Percentiles rank a stretch among this genome's conserved stretches.
Evolutionary conservation across 2,113 vertebrate genomes (phyloP).

Genomic region (Oenanthe oenanthe): DNA sequence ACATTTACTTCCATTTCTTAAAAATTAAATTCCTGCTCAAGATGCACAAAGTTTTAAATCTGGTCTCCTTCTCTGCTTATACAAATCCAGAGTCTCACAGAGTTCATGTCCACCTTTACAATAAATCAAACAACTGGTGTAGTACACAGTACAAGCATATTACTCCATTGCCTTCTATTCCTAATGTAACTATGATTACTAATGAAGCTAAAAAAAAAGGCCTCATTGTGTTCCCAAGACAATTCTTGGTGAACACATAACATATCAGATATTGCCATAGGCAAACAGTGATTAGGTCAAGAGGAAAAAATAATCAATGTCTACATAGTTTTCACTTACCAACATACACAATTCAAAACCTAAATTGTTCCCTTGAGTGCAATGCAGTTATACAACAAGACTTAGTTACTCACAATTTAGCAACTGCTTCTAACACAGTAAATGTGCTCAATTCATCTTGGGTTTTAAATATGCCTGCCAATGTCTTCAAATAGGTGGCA

Average conservation of each 20-base stretch:
- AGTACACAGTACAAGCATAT: background rate
- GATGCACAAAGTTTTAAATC: background rate
- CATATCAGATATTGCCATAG: conserved; percentile 63
- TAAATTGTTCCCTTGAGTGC: conserved; percentile 68
- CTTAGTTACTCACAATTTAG: conserved; percentile 68
- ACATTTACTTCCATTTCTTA: background rate
- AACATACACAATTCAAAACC: conserved; percentile 70
- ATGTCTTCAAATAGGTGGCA: conserved; percentile 38
- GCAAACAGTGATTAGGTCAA: conserved; percentile 70
- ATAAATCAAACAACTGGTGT: background rate
- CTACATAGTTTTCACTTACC: conserved; percentile 72
- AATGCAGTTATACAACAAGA: conserved; percentile 64
- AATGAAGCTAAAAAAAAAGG: conserved; percentile 36
- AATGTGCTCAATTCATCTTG: conserved; percentile 48
- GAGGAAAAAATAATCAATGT: conserved; percentile 71
- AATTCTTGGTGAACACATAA: conserved; percentile 53
- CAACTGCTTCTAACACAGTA: conserved; percentile 34
- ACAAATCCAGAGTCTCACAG: background rate
- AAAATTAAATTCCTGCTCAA: background rate
- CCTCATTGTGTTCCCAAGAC: conserved; percentile 32
- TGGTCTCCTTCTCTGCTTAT: background rate
- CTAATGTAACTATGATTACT: conserved; percentile 58
- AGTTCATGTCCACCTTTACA: background rate
- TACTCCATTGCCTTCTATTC: background rate
- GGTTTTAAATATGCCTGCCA: conserved; percentile 40